Base-by-base conservation (phyloP, 2,888 invertebrate species). In the Drosophila nr. fundita region DNA sequence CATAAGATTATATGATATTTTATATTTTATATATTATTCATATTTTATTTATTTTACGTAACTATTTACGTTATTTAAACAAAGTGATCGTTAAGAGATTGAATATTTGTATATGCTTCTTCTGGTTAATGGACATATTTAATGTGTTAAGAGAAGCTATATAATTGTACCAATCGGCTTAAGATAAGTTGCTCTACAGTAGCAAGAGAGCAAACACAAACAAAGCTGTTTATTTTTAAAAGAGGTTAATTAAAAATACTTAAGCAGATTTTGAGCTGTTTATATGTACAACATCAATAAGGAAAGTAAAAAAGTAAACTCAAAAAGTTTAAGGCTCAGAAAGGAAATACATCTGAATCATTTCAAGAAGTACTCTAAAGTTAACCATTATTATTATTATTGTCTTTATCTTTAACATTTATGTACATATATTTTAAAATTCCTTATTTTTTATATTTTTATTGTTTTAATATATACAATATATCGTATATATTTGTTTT, bases 381-480 rank as follows among this genome's bases (percentile, higher is more conserved):
- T 45, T 21, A 3, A 50, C 18, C 5, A 24, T 24, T 21, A 21
- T 45, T 5, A 18, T 49, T 18, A 18, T 29, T 49, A 18, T 18
- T 49, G 18, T 49, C 8, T 2, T 4, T 59, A 21, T 34, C 6
- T 21, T 6, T 29, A 18, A 18, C 1, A 49, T 3, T 27, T 15
- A 48, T 27, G 4, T 18, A 27, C 8, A 8, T 15, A 4, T 8
- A 49, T 18, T 29, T 10, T 8, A 27, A 24, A 24, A 24, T 15
- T 1, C 0, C 4, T 24, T 2, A 30, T 30, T 21, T 21, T 27
- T 18, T 10, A 18, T 13, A 13, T 0, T 8, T 4, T 24, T 15
- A 2, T 15, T 48, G 8, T 15, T 27, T 48, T 48, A 30, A 8
- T 30, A 30, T 24, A 2, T 24, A 24, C 8, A 2, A 2, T 24